Base-by-base conservation (phyloP, 1,140 invertebrate genomes). In the Drosophila suzukii region DNA sequence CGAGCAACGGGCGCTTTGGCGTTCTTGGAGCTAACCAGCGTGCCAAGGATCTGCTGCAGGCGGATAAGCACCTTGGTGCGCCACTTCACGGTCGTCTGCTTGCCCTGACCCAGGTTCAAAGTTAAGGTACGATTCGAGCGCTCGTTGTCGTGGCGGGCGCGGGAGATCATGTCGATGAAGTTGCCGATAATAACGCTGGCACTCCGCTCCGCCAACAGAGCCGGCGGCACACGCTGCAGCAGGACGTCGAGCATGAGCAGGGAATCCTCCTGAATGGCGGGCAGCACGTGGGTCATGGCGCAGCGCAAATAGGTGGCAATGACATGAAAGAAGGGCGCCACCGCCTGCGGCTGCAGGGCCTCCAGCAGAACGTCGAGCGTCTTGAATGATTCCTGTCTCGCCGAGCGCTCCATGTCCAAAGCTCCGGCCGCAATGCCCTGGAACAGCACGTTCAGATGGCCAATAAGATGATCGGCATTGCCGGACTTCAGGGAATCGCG, bases 281-380 rank as follows among this genome's bases (percentile, higher is more conserved):
- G 94, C 90, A 96, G 94, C 59, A 98, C 96, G 77, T 97, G 96
- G 10, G 96, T 97, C 96, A 98, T 97, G 1, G 96, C 95, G 93
- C 97, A 98, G 34, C 95, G 94, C 34, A 98, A 91, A 85, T 97
- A 97, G 11, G 96, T 96, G 41, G 95, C 94, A 44, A 98, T 92
- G 10, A 96, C 94, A 70, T 95, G 94, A 82, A 95, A 96, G 84
- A 97, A 97, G 13, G 96, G 96, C 20, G 93, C 91, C 20, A 94
- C 83, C 30, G 93, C 93, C 32, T 93, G 91, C 1, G 78, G 34
- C 41, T 90, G 78, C 60, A 95, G 93, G 81, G 94, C 92, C 13
- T 94, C 92, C 11, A 97, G 92, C 49, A 97, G 93, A 10, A 93
- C 81, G 78, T 94, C 93, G 5, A 97, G 91, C 1, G 96, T 93